Evolutionary conservation across 1,140 invertebrate genomes (phyloP).

Genomic region (Planococcus citri): DNA sequence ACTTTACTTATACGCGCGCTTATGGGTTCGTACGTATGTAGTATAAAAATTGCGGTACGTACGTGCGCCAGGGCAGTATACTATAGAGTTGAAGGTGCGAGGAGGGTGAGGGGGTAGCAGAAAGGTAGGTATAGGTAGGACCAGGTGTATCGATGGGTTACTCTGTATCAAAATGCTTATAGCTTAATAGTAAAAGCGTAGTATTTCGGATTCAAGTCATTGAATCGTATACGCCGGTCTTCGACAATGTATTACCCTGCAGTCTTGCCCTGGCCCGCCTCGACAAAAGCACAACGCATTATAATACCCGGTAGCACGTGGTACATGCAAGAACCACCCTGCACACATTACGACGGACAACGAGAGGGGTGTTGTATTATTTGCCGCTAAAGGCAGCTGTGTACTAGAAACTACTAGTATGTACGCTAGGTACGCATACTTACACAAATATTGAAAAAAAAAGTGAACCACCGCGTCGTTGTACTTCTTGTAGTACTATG

Average conservation of each 20-base stretch:
- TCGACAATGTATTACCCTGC: not conserved
- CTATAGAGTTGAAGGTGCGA: not conserved
- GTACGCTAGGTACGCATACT: not conserved
- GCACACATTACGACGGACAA: not conserved
- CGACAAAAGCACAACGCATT: not conserved
- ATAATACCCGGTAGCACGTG: constrained; percentile 11
- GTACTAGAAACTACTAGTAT: not conserved
- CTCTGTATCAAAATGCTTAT: constrained; percentile 9
- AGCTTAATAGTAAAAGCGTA: not conserved
- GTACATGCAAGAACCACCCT: not conserved
- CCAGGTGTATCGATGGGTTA: constrained; percentile 10
- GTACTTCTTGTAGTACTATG: too few relatives aligned
- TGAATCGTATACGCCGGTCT: not conserved
- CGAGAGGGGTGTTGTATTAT: not conserved
- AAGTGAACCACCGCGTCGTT: not conserved
- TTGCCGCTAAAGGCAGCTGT: not conserved
- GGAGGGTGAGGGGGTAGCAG: not conserved
- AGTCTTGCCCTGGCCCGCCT: not conserved
- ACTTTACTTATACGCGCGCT: not conserved
- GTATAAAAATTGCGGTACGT: not conserved
- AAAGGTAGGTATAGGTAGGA: too few relatives aligned
- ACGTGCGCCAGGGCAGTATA: not conserved
- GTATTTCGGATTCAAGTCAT: not conserved
- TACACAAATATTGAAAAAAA: constrained; percentile 10
- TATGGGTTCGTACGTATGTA: too few relatives aligned